A percentile compares a stretch with the other conserved stretches of the same genome.
Conservation (phyloP, 35 echinoderm and acorn worm species). For the Amphiura filiformis region DNA sequence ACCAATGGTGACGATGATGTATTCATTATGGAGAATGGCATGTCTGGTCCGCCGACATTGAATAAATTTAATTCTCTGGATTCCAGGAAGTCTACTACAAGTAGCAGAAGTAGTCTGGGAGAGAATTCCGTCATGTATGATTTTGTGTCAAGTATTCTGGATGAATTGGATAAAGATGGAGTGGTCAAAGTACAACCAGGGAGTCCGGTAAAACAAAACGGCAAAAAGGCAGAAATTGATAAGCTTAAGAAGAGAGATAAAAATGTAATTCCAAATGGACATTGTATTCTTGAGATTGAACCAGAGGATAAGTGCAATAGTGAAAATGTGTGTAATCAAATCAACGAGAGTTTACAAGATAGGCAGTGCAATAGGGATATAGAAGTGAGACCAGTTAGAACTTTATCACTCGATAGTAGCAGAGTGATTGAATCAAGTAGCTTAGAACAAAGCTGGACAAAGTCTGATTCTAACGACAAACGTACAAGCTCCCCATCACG, state of each 20-base stretch:
- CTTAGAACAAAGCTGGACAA: no score
- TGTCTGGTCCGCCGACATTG: background rate
- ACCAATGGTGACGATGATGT: background rate
- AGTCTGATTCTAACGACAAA: no score
- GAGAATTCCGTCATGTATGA: slow-evolving; percentile 51
- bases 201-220: background rate
- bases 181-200: slow-evolving; percentile 29
- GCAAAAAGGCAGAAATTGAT: background rate
- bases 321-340: no score
- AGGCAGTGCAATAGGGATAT: background rate
- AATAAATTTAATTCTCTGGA: background rate
- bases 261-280: background rate
- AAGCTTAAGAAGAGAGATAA: background rate
- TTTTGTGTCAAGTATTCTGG: slow-evolving; percentile 59
- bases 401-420: background rate
- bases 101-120: slow-evolving; percentile 25
- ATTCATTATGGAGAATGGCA: background rate
- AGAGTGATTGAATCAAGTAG: background rate
- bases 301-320: no score
- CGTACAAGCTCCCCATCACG: slow-evolving; percentile 13
- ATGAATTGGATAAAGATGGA: slow-evolving; percentile 18
- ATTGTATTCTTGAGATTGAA: background rate
- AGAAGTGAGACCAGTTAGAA: background rate
- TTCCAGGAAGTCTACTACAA: background rate
- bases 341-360: no score